These are phyloP conservation scores for Lepidurus couesii DNA, from an alignment of 1,140 invertebrate genomes.

Conservation along the genomic window DNA sequence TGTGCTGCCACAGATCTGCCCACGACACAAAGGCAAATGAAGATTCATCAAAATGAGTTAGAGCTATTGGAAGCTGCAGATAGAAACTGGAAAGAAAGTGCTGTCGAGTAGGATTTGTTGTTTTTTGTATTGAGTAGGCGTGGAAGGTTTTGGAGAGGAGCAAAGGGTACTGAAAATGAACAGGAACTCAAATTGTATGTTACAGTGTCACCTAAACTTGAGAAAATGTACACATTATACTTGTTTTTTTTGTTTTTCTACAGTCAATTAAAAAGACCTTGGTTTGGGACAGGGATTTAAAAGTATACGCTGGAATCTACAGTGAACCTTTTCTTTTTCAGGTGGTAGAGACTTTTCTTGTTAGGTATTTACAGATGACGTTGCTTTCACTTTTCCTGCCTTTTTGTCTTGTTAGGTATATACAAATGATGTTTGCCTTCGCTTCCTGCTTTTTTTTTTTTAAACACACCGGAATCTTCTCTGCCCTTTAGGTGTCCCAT, in stretches of 20 bases:
- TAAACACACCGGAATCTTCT: background rate
- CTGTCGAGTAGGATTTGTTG: background rate
- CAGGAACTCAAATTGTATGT: background rate
- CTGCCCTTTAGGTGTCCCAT: background rate
- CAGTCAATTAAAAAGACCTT: slow-evolving; percentile 1
- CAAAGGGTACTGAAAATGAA: background rate
- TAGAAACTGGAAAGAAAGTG: background rate
- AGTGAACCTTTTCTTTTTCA: background rate
- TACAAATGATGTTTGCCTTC: slow-evolving; percentile 16
- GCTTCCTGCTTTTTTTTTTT: background rate
- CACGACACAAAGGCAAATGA: background rate
- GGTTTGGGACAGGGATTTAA: background rate
- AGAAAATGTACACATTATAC: slow-evolving; percentile 15
- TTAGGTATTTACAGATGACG: slow-evolving; percentile 3
- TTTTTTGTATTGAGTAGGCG: background rate
- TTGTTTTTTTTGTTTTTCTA: slow-evolving; percentile 11
- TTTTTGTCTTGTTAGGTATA: background rate
- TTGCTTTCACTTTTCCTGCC: background rate
- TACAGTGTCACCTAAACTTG: slow-evolving; percentile 2
- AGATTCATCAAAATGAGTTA: background rate
- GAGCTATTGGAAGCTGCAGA: background rate
- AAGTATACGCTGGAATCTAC: background rate
- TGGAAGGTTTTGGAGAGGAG: background rate
- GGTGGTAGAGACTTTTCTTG: background rate
- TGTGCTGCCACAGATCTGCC: background rate